Base-by-base conservation (phyloP, 2,888 invertebrate species). In the Coleophora deauratella region DNA sequence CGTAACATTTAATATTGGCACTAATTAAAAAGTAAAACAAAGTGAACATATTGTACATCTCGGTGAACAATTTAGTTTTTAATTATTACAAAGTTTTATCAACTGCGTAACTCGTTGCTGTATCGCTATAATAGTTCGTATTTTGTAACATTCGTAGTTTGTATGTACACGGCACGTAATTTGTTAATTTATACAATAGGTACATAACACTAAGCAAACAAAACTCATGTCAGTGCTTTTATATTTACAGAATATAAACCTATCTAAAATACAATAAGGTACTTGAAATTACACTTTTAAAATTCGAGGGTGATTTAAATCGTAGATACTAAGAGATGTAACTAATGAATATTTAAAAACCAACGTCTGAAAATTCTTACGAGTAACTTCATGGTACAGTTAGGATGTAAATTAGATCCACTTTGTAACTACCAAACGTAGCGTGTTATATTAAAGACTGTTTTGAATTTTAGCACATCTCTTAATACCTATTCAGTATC, bases 81-180 rank as follows among this genome's bases (percentile, higher is more conserved):
- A 41, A 45, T 31, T 47, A 52, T 44, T 50, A 52, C 53, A 56
- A 59, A 53, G 52, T 61, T 56, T 53, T 51, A 52, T 51, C 55
- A 59, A 57, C 59, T 61, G 62, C 46, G 42, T 53, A 50, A 45
- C 40, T 42, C 38, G 33, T 39, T 53, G 10, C 11, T n/a, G 31
- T 51, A 47, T 34, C 40, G 48, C 55, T 56, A 56, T 21, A 21
- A 4, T 21, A 21, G 6, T 21, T n/a, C n/a, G 53, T 45, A 52
- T 66, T 77, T 76, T 75, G 72, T 74, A 73, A n/a, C n/a, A n/a
- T n/a, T n/a, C n/a, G n/a, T 74, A 63, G 66, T 59, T 71, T 57
- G 58, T 82, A 85, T 82, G 66, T 82, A 85, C 84, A 85, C 78
- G 80, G 79, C 79, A 82, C 81, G 67, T 68, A 62, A 52, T 71